A percentile compares a stretch with the other conserved stretches of the same genome.
phyloP scores from a whole-genome alignment of 2,113 vertebrate genomes.

The Cyprinus carpio region DNA sequence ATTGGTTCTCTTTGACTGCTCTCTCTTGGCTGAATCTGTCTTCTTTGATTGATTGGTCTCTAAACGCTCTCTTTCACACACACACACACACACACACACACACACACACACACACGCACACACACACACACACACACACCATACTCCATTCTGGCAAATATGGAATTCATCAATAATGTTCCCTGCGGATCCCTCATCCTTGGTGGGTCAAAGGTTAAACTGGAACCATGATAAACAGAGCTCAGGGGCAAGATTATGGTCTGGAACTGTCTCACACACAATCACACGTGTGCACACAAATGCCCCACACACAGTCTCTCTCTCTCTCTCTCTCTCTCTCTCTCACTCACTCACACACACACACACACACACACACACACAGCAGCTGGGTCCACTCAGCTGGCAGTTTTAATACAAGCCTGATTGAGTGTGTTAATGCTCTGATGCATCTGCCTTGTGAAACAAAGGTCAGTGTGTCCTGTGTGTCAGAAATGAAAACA shows the following conservation, averaged over 20 bases:
- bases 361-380: constrained; percentile 48
- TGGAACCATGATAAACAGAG: constrained; percentile 78
- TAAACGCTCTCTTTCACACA: constrained; percentile 8
- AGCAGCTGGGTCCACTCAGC: constrained; percentile 74
- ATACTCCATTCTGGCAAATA: constrained; percentile 72
- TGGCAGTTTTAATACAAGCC: constrained; percentile 72
- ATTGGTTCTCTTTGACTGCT: constrained; percentile 32
- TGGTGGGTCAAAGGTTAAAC: constrained; percentile 79
- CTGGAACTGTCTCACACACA: constrained; percentile 27
- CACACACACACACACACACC: not conserved
- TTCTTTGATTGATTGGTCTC: constrained; percentile 48
- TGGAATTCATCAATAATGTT: constrained; percentile 85
- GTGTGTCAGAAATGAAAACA: constrained; percentile 54
- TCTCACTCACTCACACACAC: too few species aligned
- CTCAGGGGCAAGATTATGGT: constrained; percentile 59
- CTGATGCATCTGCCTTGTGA: constrained; percentile 66
- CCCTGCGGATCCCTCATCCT: constrained; percentile 68
- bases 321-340: not conserved
- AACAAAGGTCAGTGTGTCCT: constrained; percentile 65
- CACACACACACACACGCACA: not conserved
- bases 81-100: too few species aligned
- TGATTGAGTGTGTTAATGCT: constrained; percentile 58
- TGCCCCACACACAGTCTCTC: constrained; percentile 17
- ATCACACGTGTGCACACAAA: constrained; percentile 27
- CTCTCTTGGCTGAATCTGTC: constrained; percentile 40